Evolutionary conservation across 2,888 invertebrate genomes (phyloP).

Genomic region (Corbicula japonica): DNA sequence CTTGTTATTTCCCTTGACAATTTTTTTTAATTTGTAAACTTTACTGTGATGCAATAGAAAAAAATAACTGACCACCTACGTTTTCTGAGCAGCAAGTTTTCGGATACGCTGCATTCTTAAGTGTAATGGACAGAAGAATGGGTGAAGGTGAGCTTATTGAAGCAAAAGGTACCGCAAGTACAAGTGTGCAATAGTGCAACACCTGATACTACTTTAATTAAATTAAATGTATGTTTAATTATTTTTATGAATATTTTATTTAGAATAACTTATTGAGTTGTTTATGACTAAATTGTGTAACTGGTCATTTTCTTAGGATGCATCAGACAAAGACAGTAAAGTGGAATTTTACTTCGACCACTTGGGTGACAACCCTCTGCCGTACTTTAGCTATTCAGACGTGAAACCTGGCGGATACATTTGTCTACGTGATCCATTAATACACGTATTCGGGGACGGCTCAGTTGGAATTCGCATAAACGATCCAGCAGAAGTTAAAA

Average conservation of each 20-base stretch:
- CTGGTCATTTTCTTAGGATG: constrained; percentile 20
- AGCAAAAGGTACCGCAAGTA: no score
- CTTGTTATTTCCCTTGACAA: no score
- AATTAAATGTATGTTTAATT: no score
- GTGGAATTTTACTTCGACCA: constrained; percentile 45
- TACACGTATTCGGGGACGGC: constrained; percentile 30
- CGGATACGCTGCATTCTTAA: no score
- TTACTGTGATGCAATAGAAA: no score
- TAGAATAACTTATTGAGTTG: background rate
- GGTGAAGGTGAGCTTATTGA: no score
- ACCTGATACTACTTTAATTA: no score
- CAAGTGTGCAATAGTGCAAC: no score
- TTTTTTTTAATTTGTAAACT: no score
- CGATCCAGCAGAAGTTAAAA: constrained; percentile 14
- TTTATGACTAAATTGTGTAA: background rate
- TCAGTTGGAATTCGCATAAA: constrained; percentile 34
- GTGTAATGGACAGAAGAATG: no score
- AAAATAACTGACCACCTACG: no score
- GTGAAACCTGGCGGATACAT: constrained; percentile 35
- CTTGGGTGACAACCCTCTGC: constrained; percentile 21
- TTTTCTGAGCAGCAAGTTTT: no score
- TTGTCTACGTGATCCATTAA: constrained; percentile 8
- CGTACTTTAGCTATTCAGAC: constrained; percentile 26
- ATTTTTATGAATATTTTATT: background rate
- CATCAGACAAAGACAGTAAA: constrained; percentile 2